Evolutionary conservation across 1,140 invertebrate genomes (phyloP), one percentile per base, ranked within the genome.

Genomic region (Cecropterus lyciades): DNA sequence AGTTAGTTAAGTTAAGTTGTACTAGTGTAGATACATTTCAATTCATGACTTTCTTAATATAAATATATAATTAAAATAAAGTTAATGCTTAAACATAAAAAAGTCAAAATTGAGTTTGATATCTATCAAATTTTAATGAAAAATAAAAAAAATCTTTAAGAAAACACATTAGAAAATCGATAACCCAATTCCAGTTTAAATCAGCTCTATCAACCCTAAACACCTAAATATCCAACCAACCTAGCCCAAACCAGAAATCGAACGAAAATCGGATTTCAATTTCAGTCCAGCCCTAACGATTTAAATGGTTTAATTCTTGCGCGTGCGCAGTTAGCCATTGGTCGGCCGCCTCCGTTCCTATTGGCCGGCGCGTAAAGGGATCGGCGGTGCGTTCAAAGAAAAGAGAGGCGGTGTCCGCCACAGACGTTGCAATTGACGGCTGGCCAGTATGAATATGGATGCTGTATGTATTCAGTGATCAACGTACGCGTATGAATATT

Each of bases 231-330:
- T 11, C 37, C 10, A 40, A 40, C 1, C 3, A 40, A 40, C 1
- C 8, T 11, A 40, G 9, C 3, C 6, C 9, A 1, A 9, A 33
- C 9, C 3, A 33, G n/a, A 10, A 33, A 24, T 24, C 20, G 30
- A 33, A 13, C 37, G 37, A 40, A 16, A 60, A 60, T 16, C 13
- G 42, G 14, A 48, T 33, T 56, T 56, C n/a, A 42, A 40, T 42
- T 33, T 30, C 43, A 59, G 56, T 59, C 42, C 56, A 59, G 43
- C 56, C 56, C 56, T 59, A 46, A 40, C 56, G 43, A 59, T n/a
- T n/a, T 59, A 59, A 59, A 59, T 59, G 56, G 43, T 59, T 59
- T 59, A 57, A 57, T 57, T 57, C 55, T 57, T 57, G 55, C 55
- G 40, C 20, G 42, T 17, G 20, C 55, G 55, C 55, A 57, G n/a